A percentile compares a stretch with the other conserved stretches of the same genome.
phyloP scores from a whole-genome alignment of 2,113 vertebrate genomes.

The Gobiocypris rarus region DNA sequence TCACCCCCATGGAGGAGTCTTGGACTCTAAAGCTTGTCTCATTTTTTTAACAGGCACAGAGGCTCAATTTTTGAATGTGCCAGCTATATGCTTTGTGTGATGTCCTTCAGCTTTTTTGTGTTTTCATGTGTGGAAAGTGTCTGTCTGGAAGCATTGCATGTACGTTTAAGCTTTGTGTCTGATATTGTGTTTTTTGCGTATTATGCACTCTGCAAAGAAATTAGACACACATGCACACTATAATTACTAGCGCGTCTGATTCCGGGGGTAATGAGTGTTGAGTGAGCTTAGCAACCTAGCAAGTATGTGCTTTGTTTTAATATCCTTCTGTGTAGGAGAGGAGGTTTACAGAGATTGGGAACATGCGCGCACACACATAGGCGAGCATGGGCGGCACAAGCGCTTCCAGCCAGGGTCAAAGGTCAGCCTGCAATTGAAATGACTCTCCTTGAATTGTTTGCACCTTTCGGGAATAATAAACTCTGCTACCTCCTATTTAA shows the following conservation, averaged over 20 bases:
- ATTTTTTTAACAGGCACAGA: conserved; percentile 2
- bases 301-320: conserved; percentile 41
- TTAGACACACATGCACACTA: conserved; percentile 39
- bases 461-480: background rate
- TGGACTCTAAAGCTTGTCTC: background rate
- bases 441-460: conserved; percentile 35
- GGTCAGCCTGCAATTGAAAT: conserved; percentile 43
- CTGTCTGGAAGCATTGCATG: conserved; percentile 14
- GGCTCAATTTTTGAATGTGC: conserved; percentile 5
- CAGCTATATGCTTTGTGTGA: conserved; percentile 54
- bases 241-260: conserved; percentile 55
- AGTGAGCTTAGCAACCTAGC: conserved; percentile 45
- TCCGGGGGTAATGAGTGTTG: conserved; percentile 52
- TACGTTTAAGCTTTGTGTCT: conserved; percentile 30
- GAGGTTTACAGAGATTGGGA: conserved; percentile 10
- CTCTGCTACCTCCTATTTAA: conserved; percentile 26
- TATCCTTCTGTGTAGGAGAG: conserved; percentile 40
- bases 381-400: background rate
- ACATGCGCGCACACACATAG: background rate
- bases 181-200: conserved; percentile 7
- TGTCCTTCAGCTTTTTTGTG: conserved; percentile 54
- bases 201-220: background rate
- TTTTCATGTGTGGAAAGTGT: conserved; percentile 36
- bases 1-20: conserved; percentile 14
- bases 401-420: conserved; percentile 30